A percentile compares a stretch with the other conserved stretches of the same genome.
Evolutionary conservation across 2,888 invertebrate species (phyloP).

Genomic region (Ennomos erosarius): DNA sequence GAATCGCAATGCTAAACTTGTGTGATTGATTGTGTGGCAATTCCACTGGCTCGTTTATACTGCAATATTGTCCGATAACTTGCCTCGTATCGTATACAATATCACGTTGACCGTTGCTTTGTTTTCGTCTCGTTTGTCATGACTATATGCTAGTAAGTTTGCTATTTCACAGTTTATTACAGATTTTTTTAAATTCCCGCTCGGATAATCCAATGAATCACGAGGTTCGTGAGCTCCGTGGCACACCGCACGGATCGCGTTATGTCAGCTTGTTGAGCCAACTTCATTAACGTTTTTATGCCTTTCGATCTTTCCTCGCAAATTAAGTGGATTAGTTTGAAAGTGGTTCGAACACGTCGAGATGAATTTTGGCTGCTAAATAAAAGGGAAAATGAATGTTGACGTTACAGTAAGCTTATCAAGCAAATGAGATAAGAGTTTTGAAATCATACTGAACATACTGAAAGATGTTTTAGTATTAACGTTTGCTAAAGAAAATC

Average conservation of each 20-base stretch:
- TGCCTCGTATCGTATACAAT: constrained; percentile 50
- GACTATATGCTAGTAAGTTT: constrained; percentile 62
- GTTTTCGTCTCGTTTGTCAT: constrained; percentile 59
- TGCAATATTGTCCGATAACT: constrained; percentile 66
- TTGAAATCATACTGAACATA: constrained; percentile 3
- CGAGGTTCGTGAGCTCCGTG: constrained; percentile 33
- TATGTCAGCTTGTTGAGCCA: constrained; percentile 34
- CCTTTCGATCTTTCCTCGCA: constrained; percentile 45
- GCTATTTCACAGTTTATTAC: constrained; percentile 65
- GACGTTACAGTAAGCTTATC: constrained; percentile 12
- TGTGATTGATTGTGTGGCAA: constrained; percentile 68
- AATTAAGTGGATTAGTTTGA: constrained; percentile 49
- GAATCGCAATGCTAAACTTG: constrained; percentile 67
- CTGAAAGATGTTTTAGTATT: not conserved
- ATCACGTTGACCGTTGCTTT: constrained; percentile 55
- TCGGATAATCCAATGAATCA: constrained; percentile 57
- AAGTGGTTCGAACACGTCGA: constrained; percentile 43
- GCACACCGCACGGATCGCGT: constrained; percentile 26
- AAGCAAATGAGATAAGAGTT: constrained; percentile 13
- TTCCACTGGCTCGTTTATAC: constrained; percentile 59
- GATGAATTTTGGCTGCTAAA: constrained; percentile 36
- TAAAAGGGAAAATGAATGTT: constrained; percentile 23
- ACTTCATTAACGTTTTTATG: constrained; percentile 48
- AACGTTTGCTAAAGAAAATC: too few species aligned
- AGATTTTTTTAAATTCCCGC: constrained; percentile 48